Conservation (phyloP, 2,888 invertebrate species). For the Pocota personata region DNA sequence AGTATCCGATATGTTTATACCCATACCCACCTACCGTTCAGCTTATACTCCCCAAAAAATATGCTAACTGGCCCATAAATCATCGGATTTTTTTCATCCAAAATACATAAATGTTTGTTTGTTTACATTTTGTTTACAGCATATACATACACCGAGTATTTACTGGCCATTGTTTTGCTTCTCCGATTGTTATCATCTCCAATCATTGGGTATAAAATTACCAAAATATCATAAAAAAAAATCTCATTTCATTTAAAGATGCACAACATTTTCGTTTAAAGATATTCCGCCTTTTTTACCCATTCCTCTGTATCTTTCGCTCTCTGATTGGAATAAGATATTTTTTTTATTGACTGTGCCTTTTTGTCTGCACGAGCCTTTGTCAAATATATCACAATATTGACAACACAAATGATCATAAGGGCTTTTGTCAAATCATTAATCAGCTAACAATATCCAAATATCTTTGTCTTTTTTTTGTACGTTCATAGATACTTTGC, state of each 20-base stretch:
- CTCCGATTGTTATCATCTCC: constrained; percentile 47
- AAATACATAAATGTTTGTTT: constrained; percentile 24
- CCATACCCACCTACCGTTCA: not conserved
- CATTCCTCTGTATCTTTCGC: not conserved
- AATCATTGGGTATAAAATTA: constrained; percentile 59
- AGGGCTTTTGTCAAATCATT: constrained; percentile 71
- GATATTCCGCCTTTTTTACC: constrained; percentile 13
- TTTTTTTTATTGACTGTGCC: constrained; percentile 12
- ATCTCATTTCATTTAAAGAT: constrained; percentile 37
- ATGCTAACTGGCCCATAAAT: constrained; percentile 55
- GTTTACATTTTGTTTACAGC: constrained; percentile 38
- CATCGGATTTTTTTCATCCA: constrained; percentile 54
- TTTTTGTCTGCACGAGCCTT: constrained; percentile 18
- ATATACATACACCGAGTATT: constrained; percentile 18
- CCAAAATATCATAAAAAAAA: constrained; percentile 5
- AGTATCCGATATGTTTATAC: not conserved
- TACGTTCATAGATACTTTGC: constrained; percentile 19
- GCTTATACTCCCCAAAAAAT: constrained; percentile 22
- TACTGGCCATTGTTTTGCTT: constrained; percentile 45
- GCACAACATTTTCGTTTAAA: constrained; percentile 34
- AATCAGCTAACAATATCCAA: constrained; percentile 60
- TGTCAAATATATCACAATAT: constrained; percentile 68
- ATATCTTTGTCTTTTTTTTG: constrained; percentile 30
- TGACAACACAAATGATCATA: constrained; percentile 64
- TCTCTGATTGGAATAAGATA: constrained; percentile 61